Base-by-base conservation (phyloP, 2,797 vertebrate genomes). In the Setipinna tenuifilis region DNA sequence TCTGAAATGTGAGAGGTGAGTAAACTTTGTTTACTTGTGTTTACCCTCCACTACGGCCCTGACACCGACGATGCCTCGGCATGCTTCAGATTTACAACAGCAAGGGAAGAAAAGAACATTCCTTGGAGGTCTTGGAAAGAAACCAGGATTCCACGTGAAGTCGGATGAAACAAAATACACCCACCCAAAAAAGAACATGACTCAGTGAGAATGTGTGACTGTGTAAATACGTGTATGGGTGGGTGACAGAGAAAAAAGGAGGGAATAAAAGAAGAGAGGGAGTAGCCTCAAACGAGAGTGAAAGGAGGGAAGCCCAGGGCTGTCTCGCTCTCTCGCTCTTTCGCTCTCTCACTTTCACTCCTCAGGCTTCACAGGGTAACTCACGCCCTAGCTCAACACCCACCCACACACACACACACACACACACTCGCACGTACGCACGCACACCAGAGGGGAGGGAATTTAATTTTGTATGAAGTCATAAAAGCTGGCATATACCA, bases 381-480 rank as follows among this genome's bases (percentile, higher is more conserved):
- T 62, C 57, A 59, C 41, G 17, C 81, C 46, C 25, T 28, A 83
- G 35, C 58, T 78, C 11, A 23, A 59, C 44, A 62, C 82, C 44
- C 81, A 85, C 21, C 23, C 48, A 82, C 21, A 81, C 17, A 81
- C 80, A 57, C 41, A 28, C 48, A 25, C 46, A 17, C 14, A 82
- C n/a, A 82, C 17, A 48, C 23, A 54, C 23, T 46, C 48, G 23
- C 62, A 68, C 25, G 19, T 17, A 68, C 62, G 10, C 46, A 48
- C 7, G 14, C 7, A 9, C 71, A 78, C 65, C 44, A 19, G 59
- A 83, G 84, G 71, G 65, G 35, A 84, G 61, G 82, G 46, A 88
- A 78, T 86, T 84, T 84, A 75, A 88, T 86, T 88, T 85, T 68
- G 54, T 82, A 44, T 83, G 54, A 75, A 82, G 84, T 82, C 86